Conservation (phyloP, 2,113 vertebrate species). For the Mionectes macconnelli region DNA sequence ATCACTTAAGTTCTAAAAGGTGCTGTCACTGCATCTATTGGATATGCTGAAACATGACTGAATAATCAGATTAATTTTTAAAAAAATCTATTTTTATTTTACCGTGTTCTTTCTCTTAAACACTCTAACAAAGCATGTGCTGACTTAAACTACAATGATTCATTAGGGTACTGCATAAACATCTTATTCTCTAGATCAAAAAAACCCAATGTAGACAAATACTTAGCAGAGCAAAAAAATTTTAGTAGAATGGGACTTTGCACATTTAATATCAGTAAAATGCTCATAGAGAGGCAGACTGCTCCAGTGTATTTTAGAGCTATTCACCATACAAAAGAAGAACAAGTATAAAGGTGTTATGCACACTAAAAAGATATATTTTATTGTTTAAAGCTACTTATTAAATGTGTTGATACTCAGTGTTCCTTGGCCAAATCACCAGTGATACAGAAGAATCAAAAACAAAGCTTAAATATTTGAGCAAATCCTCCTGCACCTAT, state of each 20-base stretch:
- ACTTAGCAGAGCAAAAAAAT: not conserved
- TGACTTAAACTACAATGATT: not conserved
- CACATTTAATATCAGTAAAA: not conserved
- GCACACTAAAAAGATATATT: not conserved
- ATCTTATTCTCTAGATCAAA: not conserved
- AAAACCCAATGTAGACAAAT: not conserved
- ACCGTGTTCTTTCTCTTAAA: not conserved
- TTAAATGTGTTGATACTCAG: not conserved
- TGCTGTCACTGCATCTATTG: not conserved
- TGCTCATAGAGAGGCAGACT: not conserved
- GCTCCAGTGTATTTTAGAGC: not conserved
- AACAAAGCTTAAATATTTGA: not conserved
- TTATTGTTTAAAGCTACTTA: not conserved
- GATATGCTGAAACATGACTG: not conserved
- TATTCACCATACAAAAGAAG: not conserved
- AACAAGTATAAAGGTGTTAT: not conserved
- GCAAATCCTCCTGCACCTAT: not conserved
- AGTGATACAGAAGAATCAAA: not conserved
- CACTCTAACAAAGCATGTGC: not conserved
- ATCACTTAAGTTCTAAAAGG: not conserved
- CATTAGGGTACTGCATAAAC: not conserved
- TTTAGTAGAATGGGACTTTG: not conserved
- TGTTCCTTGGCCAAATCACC: not conserved
- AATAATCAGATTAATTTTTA: not conserved
- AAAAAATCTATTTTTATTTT: not conserved